Evolutionary conservation across 2,797 vertebrate genomes (phyloP).

Genomic region (Sebastes matsubarae): DNA sequence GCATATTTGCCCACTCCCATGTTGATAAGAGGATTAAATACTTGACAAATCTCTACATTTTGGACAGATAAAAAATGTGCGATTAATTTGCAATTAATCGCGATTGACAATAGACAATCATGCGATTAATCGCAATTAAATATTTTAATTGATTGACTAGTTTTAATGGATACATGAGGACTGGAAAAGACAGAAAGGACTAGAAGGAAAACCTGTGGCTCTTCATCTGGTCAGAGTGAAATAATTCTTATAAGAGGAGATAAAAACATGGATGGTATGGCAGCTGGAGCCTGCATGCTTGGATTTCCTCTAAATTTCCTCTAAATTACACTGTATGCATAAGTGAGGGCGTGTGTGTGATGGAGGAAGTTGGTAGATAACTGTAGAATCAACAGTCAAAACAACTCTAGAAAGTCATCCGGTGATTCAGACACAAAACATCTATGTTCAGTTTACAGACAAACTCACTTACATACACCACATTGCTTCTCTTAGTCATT

Average conservation of each 20-base stretch:
- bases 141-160: neutral
- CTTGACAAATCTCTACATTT: no score
- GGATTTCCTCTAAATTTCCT: neutral
- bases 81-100: neutral
- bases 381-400: neutral
- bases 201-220: neutral
- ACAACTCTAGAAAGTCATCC: neutral
- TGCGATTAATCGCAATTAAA: no score
- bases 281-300: constrained; percentile 2
- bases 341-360: neutral
- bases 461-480: neutral
- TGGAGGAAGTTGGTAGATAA: neutral
- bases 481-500: neutral
- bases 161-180: neutral
- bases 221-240: neutral
- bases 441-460: neutral
- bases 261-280: neutral
- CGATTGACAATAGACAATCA: neutral
- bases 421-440: neutral
- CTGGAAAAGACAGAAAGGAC: neutral
- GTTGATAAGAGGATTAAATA: no score
- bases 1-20: no score
- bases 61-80: no score
- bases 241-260: neutral
- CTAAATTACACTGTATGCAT: neutral